Conservation (phyloP, 2,113 vertebrate genomes). For the Eulemur rufifrons region DNA sequence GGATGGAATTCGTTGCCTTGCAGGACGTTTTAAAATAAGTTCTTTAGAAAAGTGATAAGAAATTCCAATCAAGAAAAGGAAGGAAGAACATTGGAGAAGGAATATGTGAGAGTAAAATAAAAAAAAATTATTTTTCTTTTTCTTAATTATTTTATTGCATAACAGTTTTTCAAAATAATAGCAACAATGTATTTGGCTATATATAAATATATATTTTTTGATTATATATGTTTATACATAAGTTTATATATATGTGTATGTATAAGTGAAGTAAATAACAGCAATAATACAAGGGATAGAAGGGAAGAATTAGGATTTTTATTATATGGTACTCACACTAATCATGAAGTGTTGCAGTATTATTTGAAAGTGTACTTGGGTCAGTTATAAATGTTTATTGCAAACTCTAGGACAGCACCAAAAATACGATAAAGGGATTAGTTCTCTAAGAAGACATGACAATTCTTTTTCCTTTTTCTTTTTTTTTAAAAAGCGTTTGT, state of each 20-base stretch:
- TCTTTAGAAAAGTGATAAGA: background rate
- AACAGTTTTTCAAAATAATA: background rate
- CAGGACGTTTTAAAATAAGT: background rate
- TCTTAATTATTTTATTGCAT: background rate
- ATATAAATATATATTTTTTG: background rate
- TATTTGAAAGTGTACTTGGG: background rate
- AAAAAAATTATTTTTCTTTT: too few species aligned
- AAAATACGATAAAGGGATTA: background rate
- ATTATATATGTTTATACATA: background rate
- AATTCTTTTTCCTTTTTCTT: too few species aligned
- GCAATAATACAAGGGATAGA: background rate
- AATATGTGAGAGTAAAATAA: too few species aligned
- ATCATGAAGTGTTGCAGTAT: background rate
- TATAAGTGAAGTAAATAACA: background rate
- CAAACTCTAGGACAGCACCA: background rate
- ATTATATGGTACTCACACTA: background rate
- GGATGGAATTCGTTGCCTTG: too few species aligned
- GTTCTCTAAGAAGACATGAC: background rate
- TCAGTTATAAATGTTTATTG: background rate
- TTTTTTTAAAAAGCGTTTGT: too few species aligned
- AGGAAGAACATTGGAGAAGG: too few species aligned
- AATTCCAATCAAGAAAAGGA: background rate
- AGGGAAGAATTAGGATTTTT: background rate
- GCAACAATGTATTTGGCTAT: background rate
- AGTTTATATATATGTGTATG: background rate